phyloP scores from a whole-genome alignment of 2,888 invertebrate genomes.

The Cheilosia urbana region DNA sequence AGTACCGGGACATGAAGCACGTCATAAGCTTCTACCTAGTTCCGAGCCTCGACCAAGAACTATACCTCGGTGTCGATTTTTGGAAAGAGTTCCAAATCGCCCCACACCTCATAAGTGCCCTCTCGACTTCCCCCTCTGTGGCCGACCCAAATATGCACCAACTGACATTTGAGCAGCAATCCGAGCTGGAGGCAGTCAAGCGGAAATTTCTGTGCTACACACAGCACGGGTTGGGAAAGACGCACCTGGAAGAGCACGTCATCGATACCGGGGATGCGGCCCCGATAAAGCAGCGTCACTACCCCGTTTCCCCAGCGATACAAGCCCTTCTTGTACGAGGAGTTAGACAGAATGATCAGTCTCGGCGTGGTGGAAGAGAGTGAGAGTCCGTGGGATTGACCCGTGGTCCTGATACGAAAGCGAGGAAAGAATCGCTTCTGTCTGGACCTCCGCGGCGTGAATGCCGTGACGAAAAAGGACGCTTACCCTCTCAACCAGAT shows the following conservation, averaged over 20 bases:
- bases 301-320: slow-evolving; percentile 66
- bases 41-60: slow-evolving; percentile 32
- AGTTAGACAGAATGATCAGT: slow-evolving; percentile 78
- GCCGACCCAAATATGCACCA: neutral
- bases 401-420: too few relatives aligned
- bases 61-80: slow-evolving; percentile 64
- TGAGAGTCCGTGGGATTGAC: neutral
- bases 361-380: slow-evolving; percentile 68
- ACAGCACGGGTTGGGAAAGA: slow-evolving; percentile 26
- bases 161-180: neutral
- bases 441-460: slow-evolving; percentile 76
- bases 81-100: slow-evolving; percentile 48
- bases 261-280: slow-evolving; percentile 57
- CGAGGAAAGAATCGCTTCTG: slow-evolving; percentile 46
- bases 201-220: slow-evolving; percentile 9
- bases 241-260: slow-evolving; percentile 23
- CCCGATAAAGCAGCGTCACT: slow-evolving; percentile 69
- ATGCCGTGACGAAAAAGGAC: neutral
- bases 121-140: neutral
- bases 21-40: slow-evolving; percentile 20
- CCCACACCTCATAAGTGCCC: slow-evolving; percentile 1
- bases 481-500: slow-evolving; percentile 33
- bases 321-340: slow-evolving; percentile 70
- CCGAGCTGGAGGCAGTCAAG: slow-evolving; percentile 1
- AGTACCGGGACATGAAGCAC: neutral